phyloP scores from a whole-genome alignment of 2,888 invertebrate species.

The Muschampia plurimacula region DNA sequence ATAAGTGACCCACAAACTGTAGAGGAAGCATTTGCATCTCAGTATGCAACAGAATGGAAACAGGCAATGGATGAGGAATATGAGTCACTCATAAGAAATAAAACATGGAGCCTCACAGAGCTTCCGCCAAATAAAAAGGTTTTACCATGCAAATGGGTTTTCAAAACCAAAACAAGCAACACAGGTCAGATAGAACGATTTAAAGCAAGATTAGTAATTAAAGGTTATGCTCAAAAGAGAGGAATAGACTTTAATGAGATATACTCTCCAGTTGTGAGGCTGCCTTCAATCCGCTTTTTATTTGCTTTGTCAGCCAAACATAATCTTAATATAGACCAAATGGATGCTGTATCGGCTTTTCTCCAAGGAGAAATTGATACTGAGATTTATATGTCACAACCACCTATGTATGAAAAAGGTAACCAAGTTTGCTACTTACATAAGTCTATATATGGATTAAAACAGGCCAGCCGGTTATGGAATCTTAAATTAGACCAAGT shows the following conservation, averaged over 20 bases:
- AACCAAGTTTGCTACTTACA: constrained; percentile 23
- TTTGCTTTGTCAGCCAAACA: constrained; percentile 38
- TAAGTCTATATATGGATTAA: constrained; percentile 45
- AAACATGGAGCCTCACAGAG: constrained; percentile 39
- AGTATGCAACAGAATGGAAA: neutral
- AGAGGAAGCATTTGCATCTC: constrained; percentile 34
- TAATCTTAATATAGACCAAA: constrained; percentile 32
- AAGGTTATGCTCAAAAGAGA: constrained; percentile 32
- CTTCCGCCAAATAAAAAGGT: constrained; percentile 33
- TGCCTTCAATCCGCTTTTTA: constrained; percentile 44
- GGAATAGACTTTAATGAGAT: constrained; percentile 43
- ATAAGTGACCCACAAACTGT: neutral
- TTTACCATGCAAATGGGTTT: constrained; percentile 2
- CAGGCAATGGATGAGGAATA: constrained; percentile 40
- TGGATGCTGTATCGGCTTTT: constrained; percentile 42
- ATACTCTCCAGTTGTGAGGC: constrained; percentile 45
- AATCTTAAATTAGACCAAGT: neutral
- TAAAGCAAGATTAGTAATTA: constrained; percentile 6
- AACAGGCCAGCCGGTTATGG: constrained; percentile 34
- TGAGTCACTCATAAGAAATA: constrained; percentile 35
- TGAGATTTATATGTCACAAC: constrained; percentile 27
- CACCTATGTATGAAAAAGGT: neutral
- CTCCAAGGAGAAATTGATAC: constrained; percentile 22
- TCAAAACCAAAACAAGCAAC: neutral
- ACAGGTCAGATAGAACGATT: neutral